Evolutionary conservation across 2,888 invertebrate genomes (phyloP), one percentile per base, ranked within the genome.

Genomic region (Ectemnius cavifrons): DNA sequence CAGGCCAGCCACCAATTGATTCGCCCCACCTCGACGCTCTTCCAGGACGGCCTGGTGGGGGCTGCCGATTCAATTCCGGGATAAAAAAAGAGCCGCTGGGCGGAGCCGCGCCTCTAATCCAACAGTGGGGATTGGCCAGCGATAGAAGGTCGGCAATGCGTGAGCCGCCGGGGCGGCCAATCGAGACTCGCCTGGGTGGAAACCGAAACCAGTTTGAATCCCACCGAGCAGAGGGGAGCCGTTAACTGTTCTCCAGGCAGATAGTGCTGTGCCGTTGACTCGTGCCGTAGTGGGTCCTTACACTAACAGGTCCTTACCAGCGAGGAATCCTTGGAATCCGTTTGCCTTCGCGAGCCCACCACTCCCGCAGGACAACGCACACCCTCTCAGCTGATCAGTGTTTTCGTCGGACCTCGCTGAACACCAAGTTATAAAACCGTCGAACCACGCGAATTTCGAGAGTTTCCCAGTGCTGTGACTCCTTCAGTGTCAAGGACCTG

Each of bases 191-290:
- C 52, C 73, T 87, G 88, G 90, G 89, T 88, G 89, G 84, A 77
- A 79, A 83, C 85, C 82, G 61, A 82, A 85, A 87, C 88, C 83
- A 87, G 88, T 89, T 88, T 84, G 73, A 77, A 71, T 71, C 80
- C 67, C 73, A 79, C 66, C 75, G 73, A 82, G 52, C 82, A 84
- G 84, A 84, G 90, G 87, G 89, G 87, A 87, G 86, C 83, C 86
- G 83, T 85, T 84, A 84, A 84, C 86, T 86, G 82, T 79, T 85
- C 84, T 84, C 81, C 74, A 76, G 85, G 82, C 90, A 91, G 91
- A 91, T 91, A 90, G 91, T 90, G 87, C 84, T 88, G 90, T 89
- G 91, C 90, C 90, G 91, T 91, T 90, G 91, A 88, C 88, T 88
- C 90, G 89, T 88, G 89, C 85, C 89, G 89, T 86, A 85, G 85